These are phyloP conservation scores for Andrena chrysosceles DNA, from an alignment of 2,888 invertebrate species.

Conservation along the genomic window DNA sequence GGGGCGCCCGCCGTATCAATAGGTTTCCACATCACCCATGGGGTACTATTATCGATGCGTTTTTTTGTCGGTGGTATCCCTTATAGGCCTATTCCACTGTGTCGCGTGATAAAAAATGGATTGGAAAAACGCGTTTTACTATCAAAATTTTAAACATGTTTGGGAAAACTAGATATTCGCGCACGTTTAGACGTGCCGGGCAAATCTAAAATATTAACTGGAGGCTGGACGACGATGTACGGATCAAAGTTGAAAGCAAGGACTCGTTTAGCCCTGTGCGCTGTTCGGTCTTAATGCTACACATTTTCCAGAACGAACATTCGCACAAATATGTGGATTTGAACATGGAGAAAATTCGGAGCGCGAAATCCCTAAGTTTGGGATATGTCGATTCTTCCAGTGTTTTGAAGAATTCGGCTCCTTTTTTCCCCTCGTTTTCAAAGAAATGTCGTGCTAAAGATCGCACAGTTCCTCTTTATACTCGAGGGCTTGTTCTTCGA, in stretches of 20 bases:
- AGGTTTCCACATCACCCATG: no score
- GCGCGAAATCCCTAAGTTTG: no score
- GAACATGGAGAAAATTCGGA: conserved; percentile 87
- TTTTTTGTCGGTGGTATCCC: no score
- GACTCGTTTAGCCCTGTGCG: conserved; percentile 12
- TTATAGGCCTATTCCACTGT: no score
- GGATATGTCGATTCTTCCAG: background rate
- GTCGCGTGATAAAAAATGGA: no score
- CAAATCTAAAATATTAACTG: background rate
- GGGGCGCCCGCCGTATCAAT: no score
- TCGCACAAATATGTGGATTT: conserved; percentile 26
- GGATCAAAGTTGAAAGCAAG: background rate
- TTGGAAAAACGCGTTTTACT: background rate
- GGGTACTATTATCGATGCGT: no score
- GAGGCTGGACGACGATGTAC: background rate
- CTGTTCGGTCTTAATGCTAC: conserved; percentile 3
- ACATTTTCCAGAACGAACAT: conserved; percentile 29
- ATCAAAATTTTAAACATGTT: background rate
- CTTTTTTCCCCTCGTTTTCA: background rate
- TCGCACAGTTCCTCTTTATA: background rate
- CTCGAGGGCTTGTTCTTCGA: no score
- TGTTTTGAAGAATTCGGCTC: conserved; percentile 20
- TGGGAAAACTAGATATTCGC: conserved; percentile 3
- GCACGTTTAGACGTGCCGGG: conserved; percentile 7
- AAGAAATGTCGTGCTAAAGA: conserved; percentile 3